Evolutionary conservation across 1,140 invertebrate species (phyloP).

Genomic region (Achatina immaculata): DNA sequence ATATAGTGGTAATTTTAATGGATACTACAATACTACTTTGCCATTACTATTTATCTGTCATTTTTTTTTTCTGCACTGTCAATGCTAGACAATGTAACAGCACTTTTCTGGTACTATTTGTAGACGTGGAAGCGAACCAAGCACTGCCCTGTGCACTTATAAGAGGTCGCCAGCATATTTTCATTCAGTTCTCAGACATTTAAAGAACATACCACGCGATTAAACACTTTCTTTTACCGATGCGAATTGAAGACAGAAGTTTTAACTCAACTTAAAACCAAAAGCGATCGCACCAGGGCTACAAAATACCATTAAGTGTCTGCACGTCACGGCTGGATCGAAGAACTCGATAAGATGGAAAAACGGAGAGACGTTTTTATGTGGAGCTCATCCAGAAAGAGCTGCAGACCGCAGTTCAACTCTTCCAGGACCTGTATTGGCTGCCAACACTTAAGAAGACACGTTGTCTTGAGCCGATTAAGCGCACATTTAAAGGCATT

Average conservation of each 20-base stretch:
- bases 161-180: no score
- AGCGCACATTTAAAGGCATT: background rate
- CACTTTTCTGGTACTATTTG: no score
- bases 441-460: background rate
- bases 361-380: constrained; percentile 4
- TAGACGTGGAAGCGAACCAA: no score
- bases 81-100: no score
- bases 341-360: background rate
- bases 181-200: background rate
- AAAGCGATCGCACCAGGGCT: background rate
- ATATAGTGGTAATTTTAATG: no score
- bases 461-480: constrained; percentile 7
- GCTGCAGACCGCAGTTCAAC: background rate
- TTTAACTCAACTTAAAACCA: constrained; percentile 2
- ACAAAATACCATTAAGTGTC: background rate
- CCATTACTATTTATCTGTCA: no score
- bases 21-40: no score
- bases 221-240: background rate
- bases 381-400: background rate
- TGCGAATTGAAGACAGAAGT: background rate
- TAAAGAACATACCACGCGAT: background rate
- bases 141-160: no score
- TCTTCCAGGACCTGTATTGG: background rate
- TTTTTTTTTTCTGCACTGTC: no score
- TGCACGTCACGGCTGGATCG: background rate